Conservation (phyloP, 2,888 invertebrate species). For the Hydrotaea diabolus region DNA sequence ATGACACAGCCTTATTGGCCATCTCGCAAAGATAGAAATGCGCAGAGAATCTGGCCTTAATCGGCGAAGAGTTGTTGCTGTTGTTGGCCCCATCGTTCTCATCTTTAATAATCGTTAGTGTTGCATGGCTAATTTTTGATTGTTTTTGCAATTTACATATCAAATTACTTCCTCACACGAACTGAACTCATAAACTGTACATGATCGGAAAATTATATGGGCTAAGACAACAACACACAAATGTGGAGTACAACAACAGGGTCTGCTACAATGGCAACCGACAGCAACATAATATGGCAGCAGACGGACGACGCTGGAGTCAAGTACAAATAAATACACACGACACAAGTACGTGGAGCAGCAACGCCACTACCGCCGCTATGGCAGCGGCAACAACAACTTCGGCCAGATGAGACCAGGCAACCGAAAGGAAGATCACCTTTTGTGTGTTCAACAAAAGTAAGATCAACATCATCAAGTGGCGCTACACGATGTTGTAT, state of each 20-base stretch:
- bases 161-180: slow-evolving; percentile 74
- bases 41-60: neutral
- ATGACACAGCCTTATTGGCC: neutral
- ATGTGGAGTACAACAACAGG: neutral
- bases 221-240: slow-evolving; percentile 49
- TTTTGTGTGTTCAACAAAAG: slow-evolving; percentile 47
- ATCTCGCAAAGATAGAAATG: neutral
- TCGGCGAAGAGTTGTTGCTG: neutral
- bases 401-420: neutral
- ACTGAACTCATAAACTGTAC: slow-evolving; percentile 66
- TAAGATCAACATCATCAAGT: slow-evolving; percentile 71
- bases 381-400: neutral
- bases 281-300: slow-evolving; percentile 10
- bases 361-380: slow-evolving; percentile 38
- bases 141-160: slow-evolving; percentile 76
- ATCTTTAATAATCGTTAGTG: slow-evolving; percentile 54
- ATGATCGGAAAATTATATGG: slow-evolving; percentile 68
- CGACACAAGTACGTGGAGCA: slow-evolving; percentile 64
- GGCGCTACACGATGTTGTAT: slow-evolving; percentile 70
- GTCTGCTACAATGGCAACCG: neutral
- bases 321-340: slow-evolving; percentile 65
- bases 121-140: slow-evolving; percentile 76
- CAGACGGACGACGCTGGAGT: slow-evolving; percentile 9
- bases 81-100: slow-evolving; percentile 12
- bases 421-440: slow-evolving; percentile 52